phyloP scores from a whole-genome alignment of 1,140 invertebrate species.

The Hylaeus anthracinus region DNA sequence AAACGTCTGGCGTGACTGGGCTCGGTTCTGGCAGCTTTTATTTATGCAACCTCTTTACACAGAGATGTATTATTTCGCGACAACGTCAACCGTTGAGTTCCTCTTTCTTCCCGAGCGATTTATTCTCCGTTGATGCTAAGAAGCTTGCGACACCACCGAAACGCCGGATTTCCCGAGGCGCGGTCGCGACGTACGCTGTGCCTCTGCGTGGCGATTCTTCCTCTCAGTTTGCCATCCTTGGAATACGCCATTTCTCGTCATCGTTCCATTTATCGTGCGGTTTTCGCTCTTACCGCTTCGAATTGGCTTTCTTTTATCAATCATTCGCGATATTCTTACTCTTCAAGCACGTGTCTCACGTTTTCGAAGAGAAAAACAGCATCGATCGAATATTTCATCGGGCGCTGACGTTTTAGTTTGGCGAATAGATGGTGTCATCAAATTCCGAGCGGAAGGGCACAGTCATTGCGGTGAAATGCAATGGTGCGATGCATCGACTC shows the following conservation, averaged over 20 bases:
- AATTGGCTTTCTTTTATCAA: too few relatives aligned
- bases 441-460: constrained; percentile 5
- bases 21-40: constrained; percentile 46
- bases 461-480: constrained; percentile 8
- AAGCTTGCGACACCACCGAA: constrained; percentile 42
- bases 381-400: neutral
- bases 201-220: constrained; percentile 1
- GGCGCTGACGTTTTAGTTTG: neutral
- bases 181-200: neutral
- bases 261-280: neutral
- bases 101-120: constrained; percentile 46
- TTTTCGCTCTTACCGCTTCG: neutral
- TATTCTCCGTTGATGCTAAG: constrained; percentile 52
- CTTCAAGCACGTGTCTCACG: too few relatives aligned
- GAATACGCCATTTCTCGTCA: neutral
- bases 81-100: constrained; percentile 56
- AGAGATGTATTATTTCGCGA: constrained; percentile 67
- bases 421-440: neutral
- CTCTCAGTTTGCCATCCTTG: constrained; percentile 5
- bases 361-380: too few relatives aligned
- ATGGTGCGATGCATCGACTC: neutral
- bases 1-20: constrained; percentile 37
- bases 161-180: constrained; percentile 49
- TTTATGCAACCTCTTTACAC: constrained; percentile 65
- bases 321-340: too few relatives aligned